Conservation (phyloP, 2,797 vertebrate genomes). For the Helarctos malayanus region DNA sequence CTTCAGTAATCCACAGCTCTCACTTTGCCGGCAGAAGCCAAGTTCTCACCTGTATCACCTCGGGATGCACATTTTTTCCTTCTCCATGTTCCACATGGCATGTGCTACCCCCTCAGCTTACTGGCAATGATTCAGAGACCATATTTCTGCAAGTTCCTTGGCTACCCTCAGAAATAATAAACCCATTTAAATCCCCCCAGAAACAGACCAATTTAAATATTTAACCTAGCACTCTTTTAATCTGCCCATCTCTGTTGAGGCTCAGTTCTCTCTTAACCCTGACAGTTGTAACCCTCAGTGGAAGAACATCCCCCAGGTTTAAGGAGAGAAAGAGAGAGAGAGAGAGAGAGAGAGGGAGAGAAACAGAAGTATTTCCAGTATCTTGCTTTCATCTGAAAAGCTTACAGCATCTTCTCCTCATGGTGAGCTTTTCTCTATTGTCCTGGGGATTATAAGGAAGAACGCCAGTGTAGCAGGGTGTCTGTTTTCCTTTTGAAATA, state of each 20-base stretch:
- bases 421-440: background rate
- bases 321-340: background rate
- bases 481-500: background rate
- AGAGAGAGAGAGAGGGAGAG: background rate
- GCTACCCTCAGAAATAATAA: background rate
- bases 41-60: background rate
- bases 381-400: slow-evolving; percentile 43
- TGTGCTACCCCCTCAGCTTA: background rate
- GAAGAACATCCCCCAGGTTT: background rate
- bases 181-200: background rate
- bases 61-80: background rate
- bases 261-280: background rate
- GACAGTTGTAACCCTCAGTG: background rate
- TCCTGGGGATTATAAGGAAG: background rate
- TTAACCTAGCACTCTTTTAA: background rate
- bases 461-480: background rate
- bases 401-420: background rate
- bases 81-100: background rate
- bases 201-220: background rate
- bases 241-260: background rate
- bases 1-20: background rate
- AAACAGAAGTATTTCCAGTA: background rate
- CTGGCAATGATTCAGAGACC: background rate
- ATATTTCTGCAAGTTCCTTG: background rate
- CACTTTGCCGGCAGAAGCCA: background rate